Evolutionary conservation across 2,113 vertebrate genomes (phyloP), one percentile per base, ranked within the genome.

Genomic region (Planiliza haematocheilus): DNA sequence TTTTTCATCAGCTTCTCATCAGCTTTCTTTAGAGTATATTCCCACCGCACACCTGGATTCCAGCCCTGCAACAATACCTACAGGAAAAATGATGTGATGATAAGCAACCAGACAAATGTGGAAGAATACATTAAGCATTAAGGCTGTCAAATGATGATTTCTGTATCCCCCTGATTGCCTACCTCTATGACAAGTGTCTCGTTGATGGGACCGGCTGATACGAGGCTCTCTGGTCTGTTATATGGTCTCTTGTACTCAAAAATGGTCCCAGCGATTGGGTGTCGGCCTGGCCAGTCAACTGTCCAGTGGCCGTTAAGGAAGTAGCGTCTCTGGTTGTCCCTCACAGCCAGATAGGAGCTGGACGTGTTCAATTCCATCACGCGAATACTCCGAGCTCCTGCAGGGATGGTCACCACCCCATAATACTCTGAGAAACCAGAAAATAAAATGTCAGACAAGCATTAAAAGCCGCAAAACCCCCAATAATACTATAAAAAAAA

Each of bases 241-340:
- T 92, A 93, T 1, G 95, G 92, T 71, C 96, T 94, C 83, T 90
- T 94, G 81, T 97, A 97, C 51, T 95, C 82, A 56, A 97, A 97
- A 21, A 92, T 62, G 8, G 95, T 79, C 24, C 96, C 96, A 8
- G 96, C 92, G 21, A 97, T 95, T 16, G 74, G 74, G 81, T 96
- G 95, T 64, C 86, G 87, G 4, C 96, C 96, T 0, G 96, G 96
- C 96, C 95, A 95, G 88, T 97, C 95, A 52, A 96, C 93, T 0
- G 93, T 95, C 96, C 96, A 96, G 59, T 89, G 91, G 8, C 96
- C 96, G 0, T 96, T 97, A 45, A 97, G 91, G 84, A 95, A 92
- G 74, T 97, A 97, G 36, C 74, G 94, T 65, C 87, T 88, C 45
- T 93, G 88, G 24, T 76, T 56, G 81, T 93, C 94, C 34, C 94